These are phyloP conservation scores for Muscidifurax raptorellus DNA, from an alignment of 1,140 invertebrate species.

Conservation along the genomic window DNA sequence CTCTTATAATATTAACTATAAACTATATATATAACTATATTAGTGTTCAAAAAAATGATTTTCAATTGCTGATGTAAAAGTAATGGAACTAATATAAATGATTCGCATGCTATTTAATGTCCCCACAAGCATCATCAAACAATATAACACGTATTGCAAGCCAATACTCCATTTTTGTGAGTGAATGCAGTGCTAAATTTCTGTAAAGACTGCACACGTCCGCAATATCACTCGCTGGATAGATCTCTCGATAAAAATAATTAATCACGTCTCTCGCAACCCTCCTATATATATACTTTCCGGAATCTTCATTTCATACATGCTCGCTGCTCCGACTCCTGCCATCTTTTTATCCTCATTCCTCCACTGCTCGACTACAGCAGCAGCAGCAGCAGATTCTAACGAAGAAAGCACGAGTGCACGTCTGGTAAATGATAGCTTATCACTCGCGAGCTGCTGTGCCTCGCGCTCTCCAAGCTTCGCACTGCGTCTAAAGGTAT, in stretches of 20 bases:
- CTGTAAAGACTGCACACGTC: not conserved
- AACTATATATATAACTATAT: too few species aligned
- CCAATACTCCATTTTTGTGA: too few species aligned
- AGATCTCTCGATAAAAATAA: not conserved
- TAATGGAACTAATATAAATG: too few species aligned
- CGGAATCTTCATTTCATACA: constrained; percentile 3
- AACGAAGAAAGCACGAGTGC: not conserved
- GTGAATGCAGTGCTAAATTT: too few species aligned
- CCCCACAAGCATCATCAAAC: too few species aligned
- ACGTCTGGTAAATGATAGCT: constrained; percentile 19
- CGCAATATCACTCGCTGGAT: not conserved
- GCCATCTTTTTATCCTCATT: not conserved
- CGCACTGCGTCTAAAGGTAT: not conserved
- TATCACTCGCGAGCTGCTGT: not conserved
- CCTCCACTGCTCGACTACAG: not conserved
- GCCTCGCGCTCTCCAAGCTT: not conserved
- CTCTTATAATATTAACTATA: too few species aligned
- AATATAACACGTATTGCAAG: too few species aligned
- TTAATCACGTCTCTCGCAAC: not conserved
- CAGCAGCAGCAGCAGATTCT: not conserved
- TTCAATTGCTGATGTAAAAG: too few species aligned
- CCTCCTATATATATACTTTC: not conserved
- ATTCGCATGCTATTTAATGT: too few species aligned
- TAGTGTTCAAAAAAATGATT: too few species aligned
- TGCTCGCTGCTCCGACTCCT: not conserved